Conservation (phyloP, 2,888 invertebrate genomes). For the Andrena fulva region DNA sequence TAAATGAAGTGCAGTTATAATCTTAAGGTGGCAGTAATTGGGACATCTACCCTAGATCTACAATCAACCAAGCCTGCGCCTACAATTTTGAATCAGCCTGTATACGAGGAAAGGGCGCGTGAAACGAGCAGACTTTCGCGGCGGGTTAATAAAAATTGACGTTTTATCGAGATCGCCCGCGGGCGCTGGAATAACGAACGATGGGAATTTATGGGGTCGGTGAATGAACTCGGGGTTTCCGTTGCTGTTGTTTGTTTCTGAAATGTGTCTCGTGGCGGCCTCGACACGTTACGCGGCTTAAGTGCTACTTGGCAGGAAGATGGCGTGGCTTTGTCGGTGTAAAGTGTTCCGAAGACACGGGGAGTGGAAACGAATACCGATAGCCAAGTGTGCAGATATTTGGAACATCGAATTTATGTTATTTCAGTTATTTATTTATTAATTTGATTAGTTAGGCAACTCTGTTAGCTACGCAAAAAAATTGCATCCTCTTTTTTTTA, state of each 20-base stretch:
- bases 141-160: conserved; percentile 55
- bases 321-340: neutral
- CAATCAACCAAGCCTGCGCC: too few relatives aligned
- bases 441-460: too few relatives aligned
- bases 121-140: neutral
- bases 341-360: neutral
- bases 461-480: too few relatives aligned
- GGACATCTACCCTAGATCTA: too few relatives aligned
- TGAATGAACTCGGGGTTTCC: neutral
- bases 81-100: too few relatives aligned
- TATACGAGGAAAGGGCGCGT: too few relatives aligned
- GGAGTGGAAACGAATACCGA: neutral
- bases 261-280: conserved; percentile 4
- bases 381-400: too few relatives aligned
- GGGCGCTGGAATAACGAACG: conserved; percentile 9
- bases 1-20: too few relatives aligned
- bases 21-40: too few relatives aligned
- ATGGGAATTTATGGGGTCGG: conserved; percentile 24
- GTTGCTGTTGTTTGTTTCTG: conserved; percentile 28
- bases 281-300: neutral
- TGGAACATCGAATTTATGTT: too few relatives aligned
- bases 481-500: too few relatives aligned
- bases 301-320: neutral
- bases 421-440: too few relatives aligned
- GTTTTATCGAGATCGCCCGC: conserved; percentile 30